Conservation (phyloP, 2,888 invertebrate species). For the Argyra leucocephala region DNA sequence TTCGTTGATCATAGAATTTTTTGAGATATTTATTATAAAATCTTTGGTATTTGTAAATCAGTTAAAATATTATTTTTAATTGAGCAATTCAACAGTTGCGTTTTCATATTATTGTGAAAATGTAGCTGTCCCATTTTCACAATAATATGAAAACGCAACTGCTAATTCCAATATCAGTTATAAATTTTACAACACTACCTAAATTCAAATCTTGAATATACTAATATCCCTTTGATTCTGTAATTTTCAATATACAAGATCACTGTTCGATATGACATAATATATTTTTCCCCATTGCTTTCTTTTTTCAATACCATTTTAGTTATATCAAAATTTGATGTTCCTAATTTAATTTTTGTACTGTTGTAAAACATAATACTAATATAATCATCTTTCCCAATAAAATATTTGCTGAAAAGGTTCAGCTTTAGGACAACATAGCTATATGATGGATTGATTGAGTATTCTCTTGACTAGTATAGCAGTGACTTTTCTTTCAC, state of each 20-base stretch:
- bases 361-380: constrained; percentile 32
- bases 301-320: no score
- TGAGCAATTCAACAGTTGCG: no score
- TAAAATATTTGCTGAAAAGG: constrained; percentile 26
- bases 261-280: background rate
- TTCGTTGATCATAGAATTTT: constrained; percentile 63
- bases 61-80: background rate
- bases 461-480: constrained; percentile 21
- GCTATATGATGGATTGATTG: constrained; percentile 28
- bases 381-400: constrained; percentile 19
- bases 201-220: constrained; percentile 30
- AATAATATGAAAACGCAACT: constrained; percentile 36
- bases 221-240: constrained; percentile 31
- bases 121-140: constrained; percentile 27
- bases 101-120: no score
- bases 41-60: constrained; percentile 36
- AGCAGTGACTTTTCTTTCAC: constrained; percentile 27
- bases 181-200: constrained; percentile 22
- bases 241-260: background rate
- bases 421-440: constrained; percentile 26
- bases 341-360: constrained; percentile 17
- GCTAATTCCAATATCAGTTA: constrained; percentile 31
- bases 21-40: constrained; percentile 27
- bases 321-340: no score
- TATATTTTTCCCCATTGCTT: no score